Conservation (phyloP, 1,140 invertebrate genomes). For the Pantala flavescens region DNA sequence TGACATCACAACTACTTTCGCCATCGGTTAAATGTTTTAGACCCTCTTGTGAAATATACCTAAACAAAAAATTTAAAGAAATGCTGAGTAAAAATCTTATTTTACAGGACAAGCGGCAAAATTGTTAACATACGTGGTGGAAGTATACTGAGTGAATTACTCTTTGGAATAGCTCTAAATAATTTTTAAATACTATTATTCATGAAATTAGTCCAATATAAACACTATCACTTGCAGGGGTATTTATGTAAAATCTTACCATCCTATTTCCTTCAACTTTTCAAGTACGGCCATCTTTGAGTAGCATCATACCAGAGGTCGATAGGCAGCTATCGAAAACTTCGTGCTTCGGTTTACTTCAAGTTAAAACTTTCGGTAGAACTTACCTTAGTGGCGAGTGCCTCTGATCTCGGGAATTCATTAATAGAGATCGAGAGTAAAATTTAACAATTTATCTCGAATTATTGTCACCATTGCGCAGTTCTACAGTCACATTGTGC, state of each 20-base stretch:
- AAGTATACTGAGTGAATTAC: not conserved
- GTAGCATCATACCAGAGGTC: not conserved
- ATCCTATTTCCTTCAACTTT: slow-evolving; percentile 13
- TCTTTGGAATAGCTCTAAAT: not conserved
- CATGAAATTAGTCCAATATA: not conserved
- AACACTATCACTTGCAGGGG: not conserved
- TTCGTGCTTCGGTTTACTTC: no score
- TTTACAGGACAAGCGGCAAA: not conserved
- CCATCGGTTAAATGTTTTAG: slow-evolving; percentile 52
- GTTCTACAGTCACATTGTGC: no score
- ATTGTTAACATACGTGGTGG: not conserved
- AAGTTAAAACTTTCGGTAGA: not conserved
- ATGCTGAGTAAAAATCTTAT: not conserved
- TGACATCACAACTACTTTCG: slow-evolving; percentile 48
- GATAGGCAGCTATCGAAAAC: not conserved
- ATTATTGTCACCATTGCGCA: no score
- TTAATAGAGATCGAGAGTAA: no score
- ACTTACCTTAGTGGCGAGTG: no score
- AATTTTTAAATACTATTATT: not conserved
- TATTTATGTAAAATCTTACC: not conserved
- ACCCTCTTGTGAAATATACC: slow-evolving; percentile 57
- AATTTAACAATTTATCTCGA: no score
- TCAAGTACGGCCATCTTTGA: slow-evolving; percentile 16
- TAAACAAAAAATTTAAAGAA: slow-evolving; percentile 34
- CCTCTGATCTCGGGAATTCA: no score